Evolutionary conservation across 2,888 invertebrate genomes (phyloP).

Genomic region (Amblyjoppa proteus): DNA sequence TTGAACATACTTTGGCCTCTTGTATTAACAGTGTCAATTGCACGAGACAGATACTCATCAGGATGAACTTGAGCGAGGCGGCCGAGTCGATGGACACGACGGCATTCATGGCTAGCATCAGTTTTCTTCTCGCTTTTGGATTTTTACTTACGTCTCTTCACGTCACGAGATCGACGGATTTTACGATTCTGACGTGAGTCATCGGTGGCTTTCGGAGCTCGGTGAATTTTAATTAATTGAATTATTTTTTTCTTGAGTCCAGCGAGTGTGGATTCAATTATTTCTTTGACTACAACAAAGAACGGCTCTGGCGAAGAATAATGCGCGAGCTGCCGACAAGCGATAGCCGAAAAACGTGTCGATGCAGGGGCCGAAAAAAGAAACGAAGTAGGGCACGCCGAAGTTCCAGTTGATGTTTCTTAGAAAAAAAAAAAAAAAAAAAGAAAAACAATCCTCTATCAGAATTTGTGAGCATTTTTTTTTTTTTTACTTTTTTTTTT

Average conservation of each 20-base stretch:
- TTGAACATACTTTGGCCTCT: background rate
- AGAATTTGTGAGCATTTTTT: slow-evolving; percentile 29
- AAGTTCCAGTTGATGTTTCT: slow-evolving; percentile 48
- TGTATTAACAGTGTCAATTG: background rate
- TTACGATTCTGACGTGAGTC: slow-evolving; percentile 72
- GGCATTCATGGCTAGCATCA: slow-evolving; percentile 67
- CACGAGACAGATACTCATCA: slow-evolving; percentile 68
- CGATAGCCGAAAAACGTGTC: slow-evolving; percentile 3
- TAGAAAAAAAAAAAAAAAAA: background rate
- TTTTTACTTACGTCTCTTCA: slow-evolving; percentile 75
- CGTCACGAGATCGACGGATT: slow-evolving; percentile 76
- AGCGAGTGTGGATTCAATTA: slow-evolving; percentile 65
- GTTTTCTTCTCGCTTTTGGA: slow-evolving; percentile 69
- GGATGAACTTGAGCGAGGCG: slow-evolving; percentile 66
- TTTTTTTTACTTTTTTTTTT: slow-evolving; percentile 50
- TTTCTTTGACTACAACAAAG: slow-evolving; percentile 58
- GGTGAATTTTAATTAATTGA: background rate
- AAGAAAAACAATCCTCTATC: slow-evolving; percentile 6
- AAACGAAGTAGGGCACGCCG: slow-evolving; percentile 62
- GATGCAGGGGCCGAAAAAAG: slow-evolving; percentile 52
- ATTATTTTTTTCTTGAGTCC: background rate
- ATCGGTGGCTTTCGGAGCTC: background rate
- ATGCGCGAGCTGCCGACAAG: slow-evolving; percentile 70
- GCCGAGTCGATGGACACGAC: slow-evolving; percentile 68
- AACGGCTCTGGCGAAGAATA: slow-evolving; percentile 69